phyloP scores from a whole-genome alignment of 1,140 invertebrate species.

The Acromyrmex heyeri region DNA sequence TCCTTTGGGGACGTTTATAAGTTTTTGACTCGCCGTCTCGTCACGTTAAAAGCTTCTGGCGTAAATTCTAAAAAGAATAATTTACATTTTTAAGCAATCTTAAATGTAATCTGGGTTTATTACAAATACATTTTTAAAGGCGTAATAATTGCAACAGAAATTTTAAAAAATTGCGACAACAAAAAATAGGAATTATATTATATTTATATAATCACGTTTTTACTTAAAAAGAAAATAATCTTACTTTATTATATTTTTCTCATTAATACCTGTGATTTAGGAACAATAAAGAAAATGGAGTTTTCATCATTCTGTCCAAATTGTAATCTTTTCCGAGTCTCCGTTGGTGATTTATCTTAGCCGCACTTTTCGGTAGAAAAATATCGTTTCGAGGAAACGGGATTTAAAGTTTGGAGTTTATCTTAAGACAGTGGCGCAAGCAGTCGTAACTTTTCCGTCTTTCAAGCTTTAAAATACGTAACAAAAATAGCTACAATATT shows the following conservation, averaged over 20 bases:
- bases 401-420: slow-evolving; percentile 52
- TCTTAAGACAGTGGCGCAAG: slow-evolving; percentile 21
- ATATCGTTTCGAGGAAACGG: slow-evolving; percentile 31
- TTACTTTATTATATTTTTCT: slow-evolving; percentile 5
- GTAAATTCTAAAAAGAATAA: slow-evolving; percentile 21
- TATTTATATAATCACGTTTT: neutral
- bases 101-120: neutral
- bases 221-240: neutral
- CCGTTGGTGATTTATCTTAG: slow-evolving; percentile 28
- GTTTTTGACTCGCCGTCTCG: slow-evolving; percentile 59
- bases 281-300: neutral
- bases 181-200: neutral
- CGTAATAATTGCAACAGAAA: neutral
- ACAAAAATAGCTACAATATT: slow-evolving; percentile 4
- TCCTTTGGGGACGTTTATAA: slow-evolving; percentile 70
- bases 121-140: neutral
- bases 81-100: slow-evolving; percentile 36
- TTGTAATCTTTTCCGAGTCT: slow-evolving; percentile 21
- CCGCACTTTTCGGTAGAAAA: neutral
- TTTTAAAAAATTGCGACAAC: neutral
- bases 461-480: slow-evolving; percentile 19
- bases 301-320: slow-evolving; percentile 17
- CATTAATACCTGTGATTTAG: slow-evolving; percentile 12
- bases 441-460: slow-evolving; percentile 30
- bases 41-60: slow-evolving; percentile 46